A percentile compares a stretch with the other conserved stretches of the same genome.
These are phyloP conservation scores for Aspidiotus rigidus DNA, from an alignment of 2,888 invertebrate species.

Conservation along the genomic window DNA sequence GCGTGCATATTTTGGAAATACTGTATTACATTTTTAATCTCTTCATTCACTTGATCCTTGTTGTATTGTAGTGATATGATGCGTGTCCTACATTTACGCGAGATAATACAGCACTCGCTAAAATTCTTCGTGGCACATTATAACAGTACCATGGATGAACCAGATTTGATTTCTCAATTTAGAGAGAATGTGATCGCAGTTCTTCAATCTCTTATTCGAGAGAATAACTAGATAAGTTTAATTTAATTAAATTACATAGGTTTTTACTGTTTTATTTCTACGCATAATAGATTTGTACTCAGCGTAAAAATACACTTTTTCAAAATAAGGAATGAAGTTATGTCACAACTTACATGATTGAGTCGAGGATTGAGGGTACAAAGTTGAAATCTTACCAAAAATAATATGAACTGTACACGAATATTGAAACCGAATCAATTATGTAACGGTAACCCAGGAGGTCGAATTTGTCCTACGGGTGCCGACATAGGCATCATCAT, in stretches of 20 bases:
- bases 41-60: background rate
- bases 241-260: no score
- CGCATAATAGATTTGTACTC: no score
- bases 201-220: background rate
- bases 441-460: constrained; percentile 9
- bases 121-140: constrained; percentile 15
- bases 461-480: constrained; percentile 16
- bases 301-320: no score
- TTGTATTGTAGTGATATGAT: constrained; percentile 8
- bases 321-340: no score
- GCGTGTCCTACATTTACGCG: constrained; percentile 15
- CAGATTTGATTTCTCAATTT: background rate
- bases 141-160: background rate
- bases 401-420: no score
- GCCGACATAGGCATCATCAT: constrained; percentile 21
- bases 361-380: no score
- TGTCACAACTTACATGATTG: no score
- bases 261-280: no score
- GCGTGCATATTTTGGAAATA: background rate
- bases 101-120: constrained; percentile 11
- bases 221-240: no score
- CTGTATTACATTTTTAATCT: background rate
- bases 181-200: background rate
- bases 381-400: no score
- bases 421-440: no score